These are phyloP conservation scores for Hucho hucho DNA, from an alignment of 2,113 vertebrate genomes.

Conservation along the genomic window DNA sequence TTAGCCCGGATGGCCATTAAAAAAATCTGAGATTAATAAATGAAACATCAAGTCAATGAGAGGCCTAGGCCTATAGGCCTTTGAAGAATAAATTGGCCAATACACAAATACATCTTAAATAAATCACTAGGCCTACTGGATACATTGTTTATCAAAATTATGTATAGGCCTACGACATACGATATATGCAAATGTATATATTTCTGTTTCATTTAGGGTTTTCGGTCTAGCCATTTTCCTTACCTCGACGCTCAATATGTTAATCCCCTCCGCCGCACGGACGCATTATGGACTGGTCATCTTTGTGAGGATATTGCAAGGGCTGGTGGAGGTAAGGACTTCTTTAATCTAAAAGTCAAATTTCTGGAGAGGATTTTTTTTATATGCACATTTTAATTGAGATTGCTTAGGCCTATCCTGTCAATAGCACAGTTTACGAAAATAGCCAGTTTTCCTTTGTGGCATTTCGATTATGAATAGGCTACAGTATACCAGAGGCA, in stretches of 20 bases:
- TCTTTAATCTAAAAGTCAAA: not conserved
- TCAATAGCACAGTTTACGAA: too few relatives aligned
- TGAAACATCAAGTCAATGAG: not conserved
- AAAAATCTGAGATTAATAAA: not conserved
- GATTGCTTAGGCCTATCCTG: too few relatives aligned
- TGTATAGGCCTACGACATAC: not conserved
- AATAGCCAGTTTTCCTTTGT: not conserved
- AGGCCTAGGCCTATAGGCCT: too few relatives aligned
- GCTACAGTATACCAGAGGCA: not conserved
- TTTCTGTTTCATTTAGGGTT: slow-evolving; percentile 76
- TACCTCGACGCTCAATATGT: slow-evolving; percentile 94
- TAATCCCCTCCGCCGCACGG: slow-evolving; percentile 93
- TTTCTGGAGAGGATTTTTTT: not conserved
- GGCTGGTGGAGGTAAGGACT: slow-evolving; percentile 91
- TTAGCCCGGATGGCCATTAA: not conserved
- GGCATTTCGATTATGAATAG: not conserved
- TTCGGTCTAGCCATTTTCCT: slow-evolving; percentile 96
- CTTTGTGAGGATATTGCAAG: slow-evolving; percentile 95
- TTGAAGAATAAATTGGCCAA: too few relatives aligned
- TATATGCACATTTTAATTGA: not conserved
- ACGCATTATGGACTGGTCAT: slow-evolving; percentile 96
- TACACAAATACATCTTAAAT: not conserved
- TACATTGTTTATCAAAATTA: not conserved
- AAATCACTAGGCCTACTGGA: not conserved
- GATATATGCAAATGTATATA: not conserved